A percentile compares a stretch with the other conserved stretches of the same genome.
Evolutionary conservation across 2,113 vertebrate genomes (phyloP).

Genomic region (Procavia capensis): DNA sequence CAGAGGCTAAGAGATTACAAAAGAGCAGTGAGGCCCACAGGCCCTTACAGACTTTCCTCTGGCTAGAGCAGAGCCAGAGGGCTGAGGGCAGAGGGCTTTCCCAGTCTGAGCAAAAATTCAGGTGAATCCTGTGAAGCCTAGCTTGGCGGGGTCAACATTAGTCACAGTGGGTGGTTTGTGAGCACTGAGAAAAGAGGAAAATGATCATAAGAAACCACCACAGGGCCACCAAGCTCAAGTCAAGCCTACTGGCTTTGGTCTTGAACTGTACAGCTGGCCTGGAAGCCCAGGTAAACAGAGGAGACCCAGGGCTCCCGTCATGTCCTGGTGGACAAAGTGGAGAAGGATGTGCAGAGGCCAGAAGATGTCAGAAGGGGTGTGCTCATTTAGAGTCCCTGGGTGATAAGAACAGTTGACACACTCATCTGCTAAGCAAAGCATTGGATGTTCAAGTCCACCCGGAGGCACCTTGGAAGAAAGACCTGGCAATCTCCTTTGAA

Average conservation of each 20-base stretch:
- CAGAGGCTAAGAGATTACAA: background rate
- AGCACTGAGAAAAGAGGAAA: background rate
- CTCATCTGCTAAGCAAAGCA: too few species aligned
- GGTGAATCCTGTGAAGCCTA: background rate
- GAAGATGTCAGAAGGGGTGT: rapidly evolving
- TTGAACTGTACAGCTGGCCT: background rate
- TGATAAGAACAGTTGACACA: too few species aligned
- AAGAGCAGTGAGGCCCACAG: background rate
- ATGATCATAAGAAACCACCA: background rate
- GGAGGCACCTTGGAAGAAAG: too few species aligned
- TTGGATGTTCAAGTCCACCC: too few species aligned
- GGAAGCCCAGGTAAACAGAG: background rate
- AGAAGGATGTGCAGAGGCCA: background rate
- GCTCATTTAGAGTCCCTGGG: background rate
- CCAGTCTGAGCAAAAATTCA: background rate
- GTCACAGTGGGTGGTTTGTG: background rate
- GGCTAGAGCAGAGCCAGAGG: background rate
- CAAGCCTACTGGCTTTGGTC: background rate
- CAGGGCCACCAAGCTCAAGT: background rate
- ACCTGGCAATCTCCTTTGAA: background rate
- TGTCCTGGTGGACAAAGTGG: background rate
- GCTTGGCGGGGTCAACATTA: background rate
- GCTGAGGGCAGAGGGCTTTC: too few species aligned
- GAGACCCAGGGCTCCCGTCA: background rate
- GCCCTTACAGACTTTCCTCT: background rate